phyloP scores from a whole-genome alignment of 1,140 invertebrate genomes.

The Phthorimaea operculella region DNA sequence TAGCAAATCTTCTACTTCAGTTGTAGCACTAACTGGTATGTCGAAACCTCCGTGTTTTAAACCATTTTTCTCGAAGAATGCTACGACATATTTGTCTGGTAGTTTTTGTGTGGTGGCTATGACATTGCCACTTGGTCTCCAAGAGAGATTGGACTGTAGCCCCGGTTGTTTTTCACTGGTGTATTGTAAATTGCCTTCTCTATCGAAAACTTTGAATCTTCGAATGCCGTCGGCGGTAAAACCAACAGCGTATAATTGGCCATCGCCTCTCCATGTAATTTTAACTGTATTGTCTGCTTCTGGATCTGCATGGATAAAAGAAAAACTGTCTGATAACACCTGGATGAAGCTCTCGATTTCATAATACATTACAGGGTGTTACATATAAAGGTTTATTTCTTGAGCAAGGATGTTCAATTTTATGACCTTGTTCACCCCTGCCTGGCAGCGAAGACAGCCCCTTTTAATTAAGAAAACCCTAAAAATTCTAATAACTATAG shows the following conservation, averaged over 20 bases:
- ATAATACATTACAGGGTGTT: no score
- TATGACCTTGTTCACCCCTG: no score
- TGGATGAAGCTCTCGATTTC: no score
- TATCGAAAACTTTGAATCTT: conserved; percentile 78
- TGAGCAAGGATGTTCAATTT: no score
- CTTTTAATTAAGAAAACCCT: no score
- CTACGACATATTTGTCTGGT: conserved; percentile 77
- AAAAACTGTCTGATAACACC: conserved; percentile 13
- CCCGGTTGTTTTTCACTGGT: conserved; percentile 78
- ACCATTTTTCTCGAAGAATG: conserved; percentile 94
- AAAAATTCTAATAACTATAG: no score
- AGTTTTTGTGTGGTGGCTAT: conserved; percentile 78
- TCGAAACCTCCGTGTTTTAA: conserved; percentile 85
- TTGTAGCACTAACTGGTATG: conserved; percentile 71
- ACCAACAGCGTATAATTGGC: conserved; percentile 83
- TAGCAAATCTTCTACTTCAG: conserved; percentile 71
- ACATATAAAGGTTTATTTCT: no score
- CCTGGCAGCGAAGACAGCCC: no score
- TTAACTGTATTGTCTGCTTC: conserved; percentile 67
- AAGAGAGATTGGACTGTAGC: conserved; percentile 76
- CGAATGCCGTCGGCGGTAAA: conserved; percentile 65
- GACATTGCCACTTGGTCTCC: conserved; percentile 84
- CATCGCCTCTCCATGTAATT: conserved; percentile 88
- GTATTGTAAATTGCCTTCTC: conserved; percentile 77
- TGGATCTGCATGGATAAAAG: conserved; percentile 28